Base-by-base conservation (phyloP, 2,888 invertebrate genomes). In the Caenorhabditis sp. region DNA sequence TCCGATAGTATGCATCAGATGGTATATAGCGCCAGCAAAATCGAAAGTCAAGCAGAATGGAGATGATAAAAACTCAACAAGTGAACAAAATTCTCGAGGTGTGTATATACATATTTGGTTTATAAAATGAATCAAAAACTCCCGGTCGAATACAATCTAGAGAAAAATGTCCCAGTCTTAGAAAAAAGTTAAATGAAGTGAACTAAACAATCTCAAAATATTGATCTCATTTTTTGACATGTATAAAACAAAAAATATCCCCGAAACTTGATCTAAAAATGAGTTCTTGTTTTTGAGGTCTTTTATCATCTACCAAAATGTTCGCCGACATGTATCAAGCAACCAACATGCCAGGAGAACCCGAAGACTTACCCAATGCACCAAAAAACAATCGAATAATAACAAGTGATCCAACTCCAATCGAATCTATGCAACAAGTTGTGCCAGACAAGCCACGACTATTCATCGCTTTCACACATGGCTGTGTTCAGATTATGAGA, bases 391-490 rank as follows among this genome's bases (percentile, higher is more conserved):
- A 31, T 17, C 4, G 23, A 4, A 66, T 67, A 1, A n/a, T 23
- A 0, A 60, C 63, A 1, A 50, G 38, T 12, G 53, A 23, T n/a
- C 27, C 59, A 7, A 59, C 63, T 21, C 67, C 71, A 10, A 12
- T 57, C 56, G 63, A 71, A 52, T 59, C 67, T 4, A 43, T 56
- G 12, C 10, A 5, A 54, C 54, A 54, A 43, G 17, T 43, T 17
- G 3, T 14, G 2, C 54, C 63, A 25, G 77, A 78, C 36, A 72
- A 78, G 25, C 84, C 95, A 0, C 92, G 93, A 17, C 89, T 97
- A 60, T 93, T 93, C 0, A 92, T 97, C 83, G 94, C 94, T 86
- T 97, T 94, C 89, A 92, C 92, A 88, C 93, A 92, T 88, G 97
- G 97, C 1, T 91, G 92, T 75, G 91, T 95, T 83, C 93, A 95